Evolutionary conservation across 1,140 invertebrate species (phyloP).

Genomic region (Aphelenchoides avenae): DNA sequence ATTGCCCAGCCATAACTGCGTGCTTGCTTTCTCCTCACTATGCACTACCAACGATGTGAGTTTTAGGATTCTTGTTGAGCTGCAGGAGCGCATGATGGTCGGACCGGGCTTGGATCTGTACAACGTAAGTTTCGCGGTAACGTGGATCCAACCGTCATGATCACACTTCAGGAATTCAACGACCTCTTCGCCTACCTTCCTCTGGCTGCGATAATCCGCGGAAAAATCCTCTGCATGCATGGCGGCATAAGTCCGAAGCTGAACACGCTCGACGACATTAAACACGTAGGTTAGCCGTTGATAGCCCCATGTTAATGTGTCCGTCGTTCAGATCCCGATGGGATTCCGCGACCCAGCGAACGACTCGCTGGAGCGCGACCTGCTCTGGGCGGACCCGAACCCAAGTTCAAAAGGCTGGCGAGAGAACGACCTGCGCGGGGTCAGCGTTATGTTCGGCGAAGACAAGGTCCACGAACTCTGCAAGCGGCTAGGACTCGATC

Average conservation of each 20-base stretch:
- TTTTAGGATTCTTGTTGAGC: constrained; percentile 63
- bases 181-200: constrained; percentile 59
- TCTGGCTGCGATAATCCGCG: constrained; percentile 75
- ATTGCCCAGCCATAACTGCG: too few relatives aligned
- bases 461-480: constrained; percentile 27
- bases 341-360: constrained; percentile 18
- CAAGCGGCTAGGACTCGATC: constrained; percentile 16
- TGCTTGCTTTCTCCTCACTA: too few relatives aligned
- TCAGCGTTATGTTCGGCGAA: constrained; percentile 34
- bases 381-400: constrained; percentile 64
- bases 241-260: constrained; percentile 76
- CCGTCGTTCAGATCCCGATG: constrained; percentile 55
- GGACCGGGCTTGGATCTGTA: constrained; percentile 57
- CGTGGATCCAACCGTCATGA: too few relatives aligned
- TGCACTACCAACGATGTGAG: too few relatives aligned
- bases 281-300: constrained; percentile 19
- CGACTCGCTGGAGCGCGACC: constrained; percentile 48
- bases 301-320: constrained; percentile 67
- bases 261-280: constrained; percentile 61
- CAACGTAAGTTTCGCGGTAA: too few relatives aligned
- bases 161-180: constrained; percentile 65
- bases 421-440: constrained; percentile 28
- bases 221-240: constrained; percentile 66
- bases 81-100: constrained; percentile 63
- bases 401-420: constrained; percentile 55